Percentiles rank a stretch among this genome's conserved stretches.
Evolutionary conservation across 2,113 vertebrate species (phyloP).

Genomic region (Oryzias melastigma): DNA sequence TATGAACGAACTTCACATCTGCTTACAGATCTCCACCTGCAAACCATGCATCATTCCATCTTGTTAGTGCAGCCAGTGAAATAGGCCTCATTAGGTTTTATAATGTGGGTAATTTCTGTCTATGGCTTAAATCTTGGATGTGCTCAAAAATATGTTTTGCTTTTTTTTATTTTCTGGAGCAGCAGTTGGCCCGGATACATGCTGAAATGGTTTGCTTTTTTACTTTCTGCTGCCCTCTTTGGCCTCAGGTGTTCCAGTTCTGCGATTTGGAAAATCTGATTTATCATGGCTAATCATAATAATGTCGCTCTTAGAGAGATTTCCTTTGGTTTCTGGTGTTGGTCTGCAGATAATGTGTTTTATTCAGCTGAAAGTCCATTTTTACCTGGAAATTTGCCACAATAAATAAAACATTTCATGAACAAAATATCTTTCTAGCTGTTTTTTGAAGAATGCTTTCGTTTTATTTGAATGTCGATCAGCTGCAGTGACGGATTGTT

Average conservation of each 20-base stretch:
- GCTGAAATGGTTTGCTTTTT: slow-evolving; percentile 4
- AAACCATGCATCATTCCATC: neutral
- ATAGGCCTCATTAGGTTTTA: neutral
- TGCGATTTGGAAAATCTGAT: neutral
- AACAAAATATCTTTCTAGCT: neutral
- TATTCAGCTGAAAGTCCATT: too few species aligned
- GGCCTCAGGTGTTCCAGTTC: slow-evolving; percentile 7
- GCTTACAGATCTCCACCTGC: neutral
- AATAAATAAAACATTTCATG: neutral
- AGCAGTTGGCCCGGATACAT: neutral
- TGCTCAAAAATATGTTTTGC: neutral
- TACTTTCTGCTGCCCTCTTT: slow-evolving; percentile 9
- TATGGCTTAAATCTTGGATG: neutral
- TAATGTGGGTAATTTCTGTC: neutral
- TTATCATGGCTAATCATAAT: too few species aligned
- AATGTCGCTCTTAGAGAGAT: too few species aligned
- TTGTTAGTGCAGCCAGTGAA: neutral
- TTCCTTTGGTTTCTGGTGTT: too few species aligned
- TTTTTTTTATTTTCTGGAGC: neutral
- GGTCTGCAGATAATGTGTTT: too few species aligned
- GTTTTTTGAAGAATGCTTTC: neutral
- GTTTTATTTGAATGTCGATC: too few species aligned
- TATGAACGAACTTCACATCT: neutral
- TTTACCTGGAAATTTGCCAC: too few species aligned
- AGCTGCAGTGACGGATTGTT: too few species aligned